Evolutionary conservation across 2,797 vertebrate genomes (phyloP).

Genomic region (Siniperca undulata): DNA sequence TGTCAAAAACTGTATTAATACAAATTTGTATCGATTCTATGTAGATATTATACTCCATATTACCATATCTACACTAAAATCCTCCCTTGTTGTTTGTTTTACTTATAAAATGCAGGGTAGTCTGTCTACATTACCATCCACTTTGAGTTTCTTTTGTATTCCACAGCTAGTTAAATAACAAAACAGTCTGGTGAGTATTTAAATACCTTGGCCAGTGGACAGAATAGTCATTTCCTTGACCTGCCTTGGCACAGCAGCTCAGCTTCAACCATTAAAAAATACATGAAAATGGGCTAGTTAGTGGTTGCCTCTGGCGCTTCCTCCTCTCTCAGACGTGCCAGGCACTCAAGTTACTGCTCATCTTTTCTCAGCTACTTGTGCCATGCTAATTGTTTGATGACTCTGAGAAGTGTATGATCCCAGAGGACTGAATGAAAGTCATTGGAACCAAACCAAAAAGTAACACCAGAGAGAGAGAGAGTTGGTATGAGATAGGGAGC

Average conservation of each 20-base stretch:
- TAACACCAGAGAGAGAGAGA: slow-evolving; percentile 24
- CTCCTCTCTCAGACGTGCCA: slow-evolving; percentile 28
- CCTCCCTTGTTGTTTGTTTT: too few species aligned
- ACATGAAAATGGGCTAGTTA: slow-evolving; percentile 54
- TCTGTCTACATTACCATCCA: background rate
- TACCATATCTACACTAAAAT: background rate
- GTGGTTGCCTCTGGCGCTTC: slow-evolving; percentile 20
- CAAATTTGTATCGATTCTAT: background rate
- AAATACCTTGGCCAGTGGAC: background rate
- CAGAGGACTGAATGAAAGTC: slow-evolving; percentile 51
- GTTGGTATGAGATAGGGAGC: background rate
- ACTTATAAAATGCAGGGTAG: background rate
- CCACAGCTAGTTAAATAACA: background rate
- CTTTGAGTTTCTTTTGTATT: slow-evolving; percentile 14
- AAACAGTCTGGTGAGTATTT: background rate
- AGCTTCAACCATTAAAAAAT: slow-evolving; percentile 58
- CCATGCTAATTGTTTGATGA: slow-evolving; percentile 61
- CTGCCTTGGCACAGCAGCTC: slow-evolving; percentile 20
- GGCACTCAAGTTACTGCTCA: slow-evolving; percentile 63
- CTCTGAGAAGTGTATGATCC: slow-evolving; percentile 52
- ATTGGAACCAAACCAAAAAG: slow-evolving; percentile 35
- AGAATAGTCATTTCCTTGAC: slow-evolving; percentile 6
- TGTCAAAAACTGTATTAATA: background rate
- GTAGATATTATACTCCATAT: background rate
- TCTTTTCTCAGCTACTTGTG: slow-evolving; percentile 54